Conservation (phyloP, 2,797 vertebrate species). For the Acanthornis magna region DNA sequence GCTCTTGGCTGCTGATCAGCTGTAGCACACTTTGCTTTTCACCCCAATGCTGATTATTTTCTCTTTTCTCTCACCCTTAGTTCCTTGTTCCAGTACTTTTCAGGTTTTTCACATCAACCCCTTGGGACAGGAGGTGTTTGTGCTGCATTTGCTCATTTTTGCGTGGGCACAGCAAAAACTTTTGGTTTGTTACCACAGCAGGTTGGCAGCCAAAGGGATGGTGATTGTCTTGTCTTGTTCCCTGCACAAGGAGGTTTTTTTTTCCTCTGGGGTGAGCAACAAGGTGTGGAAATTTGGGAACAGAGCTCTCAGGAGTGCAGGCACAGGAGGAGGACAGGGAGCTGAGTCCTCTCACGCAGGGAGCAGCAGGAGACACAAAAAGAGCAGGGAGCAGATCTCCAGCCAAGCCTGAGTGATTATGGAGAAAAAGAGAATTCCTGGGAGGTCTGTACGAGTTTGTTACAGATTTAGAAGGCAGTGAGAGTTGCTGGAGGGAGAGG, state of each 20-base stretch:
- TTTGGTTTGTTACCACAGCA: accelerated
- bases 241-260: neutral
- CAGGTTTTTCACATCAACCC: neutral
- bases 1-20: neutral
- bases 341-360: accelerated
- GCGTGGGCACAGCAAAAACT: neutral
- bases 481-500: neutral
- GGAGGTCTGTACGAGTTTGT: neutral
- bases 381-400: neutral
- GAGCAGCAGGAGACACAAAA: neutral
- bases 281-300: neutral
- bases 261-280: neutral
- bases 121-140: neutral
- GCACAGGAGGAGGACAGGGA: neutral
- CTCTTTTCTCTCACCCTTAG: neutral
- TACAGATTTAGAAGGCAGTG: neutral
- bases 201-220: neutral
- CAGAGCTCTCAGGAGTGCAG: neutral
- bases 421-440: neutral
- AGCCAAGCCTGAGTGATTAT: neutral
- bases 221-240: neutral
- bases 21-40: neutral
- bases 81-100: neutral
- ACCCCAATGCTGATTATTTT: neutral
- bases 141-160: neutral